Evolutionary conservation across 2,113 vertebrate species (phyloP), one percentile per base, ranked within the genome.

Genomic region (Lonchura striata): DNA sequence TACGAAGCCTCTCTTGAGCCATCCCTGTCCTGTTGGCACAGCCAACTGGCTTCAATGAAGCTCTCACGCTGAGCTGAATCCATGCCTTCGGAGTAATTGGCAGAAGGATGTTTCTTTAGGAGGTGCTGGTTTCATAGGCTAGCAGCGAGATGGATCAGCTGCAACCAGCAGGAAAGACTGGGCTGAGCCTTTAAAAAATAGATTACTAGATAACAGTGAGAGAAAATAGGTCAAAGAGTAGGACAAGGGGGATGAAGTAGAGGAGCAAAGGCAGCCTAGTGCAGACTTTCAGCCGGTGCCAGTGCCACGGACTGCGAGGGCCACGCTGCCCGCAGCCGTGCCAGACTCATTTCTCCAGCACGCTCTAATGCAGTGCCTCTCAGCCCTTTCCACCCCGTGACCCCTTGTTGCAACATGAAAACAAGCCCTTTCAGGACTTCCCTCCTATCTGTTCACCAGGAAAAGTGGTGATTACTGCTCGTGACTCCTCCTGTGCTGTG

Each of bases 151-250:
- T 41, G 76, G 91, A 87, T 89, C 87, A 86, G 92, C 87, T 91
- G 63, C 93, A 74, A 82, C 66, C 92, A 95, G 90, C 93, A 74
- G 85, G 93, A 88, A 64, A 90, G 84, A 33, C 47, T 56, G 78
- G 89, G 83, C 78, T 82, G 71, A 88, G 54, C 50, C 85, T 90
- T 96, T 86, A 82, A 93, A 93, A 92, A 95, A 86, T 41, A 88
- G 82, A 95, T 96, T 92, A 77, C 94, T 92, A 92, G 92, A 86
- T 85, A 95, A 88, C 75, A 86, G 69, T 27, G 74, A 94, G 66
- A 92, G 81, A 94, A 95, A 96, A 94, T 66, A 93, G 95, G 87
- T 92, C 90, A 92, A 92, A 94, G 95, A 92, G n/a, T 79, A 85
- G 93, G 91, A 91, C 19, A 33, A 93, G 35, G 63, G 75, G 79